Percentiles rank a stretch among this genome's conserved stretches.
These are phyloP conservation scores for Ranitomeya imitator DNA, from an alignment of 2,113 vertebrate genomes.

Conservation along the genomic window DNA sequence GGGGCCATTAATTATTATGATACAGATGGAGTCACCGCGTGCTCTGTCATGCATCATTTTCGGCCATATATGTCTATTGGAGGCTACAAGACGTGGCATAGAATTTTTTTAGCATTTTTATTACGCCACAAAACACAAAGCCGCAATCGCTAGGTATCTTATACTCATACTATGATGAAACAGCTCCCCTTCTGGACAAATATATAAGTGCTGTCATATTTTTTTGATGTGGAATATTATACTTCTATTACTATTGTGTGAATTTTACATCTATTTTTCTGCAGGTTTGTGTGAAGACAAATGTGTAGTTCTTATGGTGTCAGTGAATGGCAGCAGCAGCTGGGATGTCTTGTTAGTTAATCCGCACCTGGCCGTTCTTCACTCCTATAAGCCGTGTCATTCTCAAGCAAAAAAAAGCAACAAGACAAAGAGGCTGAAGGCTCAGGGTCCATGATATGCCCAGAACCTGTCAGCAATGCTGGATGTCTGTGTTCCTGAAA, in stretches of 20 bases:
- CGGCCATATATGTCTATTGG: too few species aligned
- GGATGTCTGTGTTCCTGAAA: too few species aligned
- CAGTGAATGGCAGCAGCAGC: neutral
- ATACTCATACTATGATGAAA: neutral
- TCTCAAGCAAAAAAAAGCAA: neutral
- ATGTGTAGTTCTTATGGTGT: neutral
- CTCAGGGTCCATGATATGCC: neutral
- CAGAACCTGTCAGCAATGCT: neutral
- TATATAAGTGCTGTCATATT: too few species aligned
- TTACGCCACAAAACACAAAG: neutral
- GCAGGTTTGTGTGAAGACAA: neutral
- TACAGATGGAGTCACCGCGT: too few species aligned
- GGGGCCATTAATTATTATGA: too few species aligned
- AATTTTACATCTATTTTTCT: neutral
- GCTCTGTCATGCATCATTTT: too few species aligned
- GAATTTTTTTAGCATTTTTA: too few species aligned
- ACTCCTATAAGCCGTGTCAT: neutral
- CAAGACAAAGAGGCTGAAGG: neutral
- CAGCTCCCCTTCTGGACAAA: neutral
- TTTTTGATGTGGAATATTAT: neutral
- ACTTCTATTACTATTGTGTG: neutral
- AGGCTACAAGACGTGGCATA: too few species aligned
- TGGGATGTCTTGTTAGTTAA: neutral
- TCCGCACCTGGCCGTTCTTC: neutral
- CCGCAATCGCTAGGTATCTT: neutral